These are phyloP conservation scores for Lobophora halterata DNA, from an alignment of 2,888 invertebrate species.

Conservation along the genomic window DNA sequence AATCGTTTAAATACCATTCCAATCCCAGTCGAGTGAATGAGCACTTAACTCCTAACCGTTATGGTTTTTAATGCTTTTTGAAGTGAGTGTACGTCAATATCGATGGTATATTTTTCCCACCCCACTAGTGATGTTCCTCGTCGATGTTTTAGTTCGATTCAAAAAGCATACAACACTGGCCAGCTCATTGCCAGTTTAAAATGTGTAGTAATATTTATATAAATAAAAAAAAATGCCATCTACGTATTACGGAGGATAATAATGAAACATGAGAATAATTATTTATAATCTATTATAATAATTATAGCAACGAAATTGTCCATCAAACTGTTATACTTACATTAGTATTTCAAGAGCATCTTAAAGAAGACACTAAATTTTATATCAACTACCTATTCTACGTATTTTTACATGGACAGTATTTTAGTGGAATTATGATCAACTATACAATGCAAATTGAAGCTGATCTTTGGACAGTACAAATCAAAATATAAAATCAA, in stretches of 20 bases:
- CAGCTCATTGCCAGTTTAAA: slow-evolving; percentile 43
- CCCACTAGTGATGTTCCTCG: too few relatives aligned
- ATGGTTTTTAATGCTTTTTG: too few relatives aligned
- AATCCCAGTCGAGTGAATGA: too few relatives aligned
- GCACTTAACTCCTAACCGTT: too few relatives aligned
- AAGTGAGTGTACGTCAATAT: too few relatives aligned
- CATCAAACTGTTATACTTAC: slow-evolving; percentile 48
- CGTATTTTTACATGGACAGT: slow-evolving; percentile 13
- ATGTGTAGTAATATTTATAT: slow-evolving; percentile 28
- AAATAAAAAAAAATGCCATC: slow-evolving; percentile 30
- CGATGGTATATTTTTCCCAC: too few relatives aligned
- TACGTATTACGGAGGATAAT: slow-evolving; percentile 14
- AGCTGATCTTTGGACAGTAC: slow-evolving; percentile 51
- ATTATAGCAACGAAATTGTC: slow-evolving; percentile 41
- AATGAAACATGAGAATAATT: slow-evolving; percentile 15
- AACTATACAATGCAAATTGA: slow-evolving; percentile 43
- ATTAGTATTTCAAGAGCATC: slow-evolving; percentile 42
- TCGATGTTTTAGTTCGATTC: too few relatives aligned
- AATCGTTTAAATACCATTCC: slow-evolving; percentile 8
- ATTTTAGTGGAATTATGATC: slow-evolving; percentile 18
- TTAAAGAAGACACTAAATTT: slow-evolving; percentile 45
- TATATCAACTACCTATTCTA: slow-evolving; percentile 20
- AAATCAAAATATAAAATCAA: slow-evolving; percentile 39
- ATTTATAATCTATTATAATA: slow-evolving; percentile 12
- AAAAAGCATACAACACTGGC: slow-evolving; percentile 33